These are phyloP conservation scores for Drosophila limbata DNA, from an alignment of 2,888 invertebrate species.

Conservation along the genomic window DNA sequence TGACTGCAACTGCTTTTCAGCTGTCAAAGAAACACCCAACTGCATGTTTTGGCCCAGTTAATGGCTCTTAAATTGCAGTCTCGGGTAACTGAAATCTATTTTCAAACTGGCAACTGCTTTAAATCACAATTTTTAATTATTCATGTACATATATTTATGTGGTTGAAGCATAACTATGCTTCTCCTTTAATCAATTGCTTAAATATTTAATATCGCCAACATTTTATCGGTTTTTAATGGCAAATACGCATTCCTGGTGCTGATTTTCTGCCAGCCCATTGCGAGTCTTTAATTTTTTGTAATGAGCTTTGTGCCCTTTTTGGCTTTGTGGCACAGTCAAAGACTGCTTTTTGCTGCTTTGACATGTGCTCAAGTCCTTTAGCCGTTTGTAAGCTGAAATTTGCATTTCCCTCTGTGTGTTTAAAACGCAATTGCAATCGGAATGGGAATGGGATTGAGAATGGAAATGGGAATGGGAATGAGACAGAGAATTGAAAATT, in stretches of 20 bases:
- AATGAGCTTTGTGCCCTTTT: conserved; percentile 62
- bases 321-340: conserved; percentile 6
- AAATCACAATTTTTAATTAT: not conserved
- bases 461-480: conserved; percentile 9
- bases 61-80: conserved; percentile 23
- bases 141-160: not conserved
- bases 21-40: conserved; percentile 34
- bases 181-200: not conserved
- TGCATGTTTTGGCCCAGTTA: conserved; percentile 23
- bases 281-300: conserved; percentile 14
- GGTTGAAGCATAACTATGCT: not conserved
- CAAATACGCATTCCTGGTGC: not conserved
- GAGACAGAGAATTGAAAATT: conserved; percentile 3
- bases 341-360: conserved; percentile 41
- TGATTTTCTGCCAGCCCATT: not conserved
- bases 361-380: conserved; percentile 46
- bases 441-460: conserved; percentile 16
- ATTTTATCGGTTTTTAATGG: not conserved
- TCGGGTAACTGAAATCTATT: conserved; percentile 1
- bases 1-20: conserved; percentile 45
- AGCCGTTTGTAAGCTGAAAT: conserved; percentile 39
- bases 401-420: conserved; percentile 59
- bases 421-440: conserved; percentile 41
- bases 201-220: not conserved
- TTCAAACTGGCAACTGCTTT: not conserved